These are phyloP conservation scores for Corynorhinus townsendii DNA, from an alignment of 2,113 vertebrate genomes.

Conservation along the genomic window DNA sequence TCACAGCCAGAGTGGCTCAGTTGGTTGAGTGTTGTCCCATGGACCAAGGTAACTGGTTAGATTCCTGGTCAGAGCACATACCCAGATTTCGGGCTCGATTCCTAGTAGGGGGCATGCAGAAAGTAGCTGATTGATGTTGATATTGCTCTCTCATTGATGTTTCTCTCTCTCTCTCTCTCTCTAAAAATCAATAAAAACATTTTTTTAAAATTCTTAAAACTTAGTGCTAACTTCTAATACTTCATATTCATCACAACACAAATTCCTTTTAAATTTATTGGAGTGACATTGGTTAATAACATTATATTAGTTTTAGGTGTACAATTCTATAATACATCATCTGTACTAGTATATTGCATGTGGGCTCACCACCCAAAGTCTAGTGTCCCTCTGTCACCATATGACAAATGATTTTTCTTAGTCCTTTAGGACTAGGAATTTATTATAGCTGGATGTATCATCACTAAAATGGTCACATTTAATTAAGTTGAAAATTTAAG, in stretches of 20 bases:
- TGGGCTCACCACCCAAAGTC: background rate
- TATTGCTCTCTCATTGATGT: background rate
- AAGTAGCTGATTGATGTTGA: background rate
- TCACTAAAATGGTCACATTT: slow-evolving; percentile 19
- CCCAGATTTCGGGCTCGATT: background rate
- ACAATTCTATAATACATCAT: background rate
- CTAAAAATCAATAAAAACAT: no score
- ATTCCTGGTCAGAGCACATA: background rate
- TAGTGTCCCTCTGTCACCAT: background rate
- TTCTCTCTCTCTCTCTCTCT: no score
- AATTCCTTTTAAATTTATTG: background rate
- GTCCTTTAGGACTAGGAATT: background rate
- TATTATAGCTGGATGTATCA: background rate
- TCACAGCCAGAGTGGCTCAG: background rate
- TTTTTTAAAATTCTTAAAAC: background rate
- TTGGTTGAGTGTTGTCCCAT: background rate
- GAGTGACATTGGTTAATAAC: background rate
- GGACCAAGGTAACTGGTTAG: background rate
- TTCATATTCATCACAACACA: slow-evolving; percentile 13
- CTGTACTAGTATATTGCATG: background rate
- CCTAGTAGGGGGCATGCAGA: background rate
- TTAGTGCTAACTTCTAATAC: background rate
- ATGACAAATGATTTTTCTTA: slow-evolving; percentile 3
- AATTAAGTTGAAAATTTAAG: slow-evolving; percentile 25
- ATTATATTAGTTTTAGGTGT: background rate